Evolutionary conservation across 2,888 invertebrate species (phyloP), one percentile per base, ranked within the genome.

Genomic region (Leptinotarsa peninsularis): DNA sequence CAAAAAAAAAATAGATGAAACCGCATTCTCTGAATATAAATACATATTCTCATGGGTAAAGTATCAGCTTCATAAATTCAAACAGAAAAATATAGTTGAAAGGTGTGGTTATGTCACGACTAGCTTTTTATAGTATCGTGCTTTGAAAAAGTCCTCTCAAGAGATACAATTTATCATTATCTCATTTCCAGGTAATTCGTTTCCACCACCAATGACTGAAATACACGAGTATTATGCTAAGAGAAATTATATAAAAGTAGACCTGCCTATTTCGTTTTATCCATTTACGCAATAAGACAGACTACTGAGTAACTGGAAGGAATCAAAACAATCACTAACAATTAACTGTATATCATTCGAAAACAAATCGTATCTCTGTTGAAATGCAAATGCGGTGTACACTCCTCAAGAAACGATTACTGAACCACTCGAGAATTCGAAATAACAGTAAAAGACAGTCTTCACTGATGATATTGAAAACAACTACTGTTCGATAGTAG

Each of bases 381-480:
- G 18, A 67, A 77, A 77, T 77, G 76, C 68, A 76, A 74, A 76
- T 73, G 74, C 15, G 21, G 17, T 72, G 74, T 74, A 33, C 76
- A 76, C 74, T 74, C 72, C 67, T 49, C 33, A 70, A 66, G 69
- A 72, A 67, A 58, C 66, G 67, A 67, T 72, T 73, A 76, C 60
- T 15, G 54, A 52, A 75, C 50, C 54, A 49, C 23, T n/a, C 43
- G 66, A 60, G 73, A 73, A 76, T 76, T 70, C 52, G 14, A 74
- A 74, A 72, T 77, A 77, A 74, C 74, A 67, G 77, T 77, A 72
- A 72, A 72, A 56, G 18, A 18, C 18, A n/a, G 33, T 56, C 56
- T 23, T 56, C 69, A 43, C 43, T 56, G n/a, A 23, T 58, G 4
- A 58, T 58, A 58, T 58, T 58, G 58, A 58, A 23, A 58, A 58